Evolutionary conservation across 2,888 invertebrate species (phyloP), one percentile per base, ranked within the genome.

Genomic region (Anorthoa munda): DNA sequence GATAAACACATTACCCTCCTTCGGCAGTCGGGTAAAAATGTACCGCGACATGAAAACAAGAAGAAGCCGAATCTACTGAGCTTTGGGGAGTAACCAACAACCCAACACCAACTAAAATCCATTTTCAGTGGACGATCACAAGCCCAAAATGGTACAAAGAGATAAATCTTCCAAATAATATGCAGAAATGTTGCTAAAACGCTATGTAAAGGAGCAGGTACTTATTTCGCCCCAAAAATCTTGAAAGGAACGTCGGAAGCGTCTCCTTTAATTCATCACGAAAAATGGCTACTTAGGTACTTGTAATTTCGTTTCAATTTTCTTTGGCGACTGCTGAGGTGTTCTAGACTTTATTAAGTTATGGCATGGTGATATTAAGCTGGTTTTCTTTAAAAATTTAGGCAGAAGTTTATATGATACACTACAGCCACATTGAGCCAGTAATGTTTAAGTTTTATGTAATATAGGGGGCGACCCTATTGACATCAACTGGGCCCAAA

Each of bases 201-300:
- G 51, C 67, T 67, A 55, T 65, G 65, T 51, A 58, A 77, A 87
- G 86, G 82, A 85, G 86, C 56, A 50, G 45, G 66, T 87, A 90
- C 87, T 90, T 92, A 91, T 91, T 91, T 87, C 88, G 86, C 89
- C 83, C 83, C 86, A 90, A 83, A 89, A 89, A 89, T 86, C 89
- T 78, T 83, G 85, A 91, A 91, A 90, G 88, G 89, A 86, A 87
- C 87, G 82, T 81, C 89, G 90, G 91, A 92, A 93, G 89, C 90
- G 84, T 89, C 91, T 89, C 88, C 85, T 87, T 88, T 88, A 82
- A 88, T 88, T 89, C 86, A 82, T 75, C 84, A 46, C 69, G 60
- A 84, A 90, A 92, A 92, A 89, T 91, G 88, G 87, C 89, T 90
- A 89, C 88, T 91, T 55, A 18, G n/a, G n/a, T 78, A 69, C 13